A percentile compares a stretch with the other conserved stretches of the same genome.
Conservation (phyloP, 1,140 invertebrate species). For the Condylostylus longicornis region DNA sequence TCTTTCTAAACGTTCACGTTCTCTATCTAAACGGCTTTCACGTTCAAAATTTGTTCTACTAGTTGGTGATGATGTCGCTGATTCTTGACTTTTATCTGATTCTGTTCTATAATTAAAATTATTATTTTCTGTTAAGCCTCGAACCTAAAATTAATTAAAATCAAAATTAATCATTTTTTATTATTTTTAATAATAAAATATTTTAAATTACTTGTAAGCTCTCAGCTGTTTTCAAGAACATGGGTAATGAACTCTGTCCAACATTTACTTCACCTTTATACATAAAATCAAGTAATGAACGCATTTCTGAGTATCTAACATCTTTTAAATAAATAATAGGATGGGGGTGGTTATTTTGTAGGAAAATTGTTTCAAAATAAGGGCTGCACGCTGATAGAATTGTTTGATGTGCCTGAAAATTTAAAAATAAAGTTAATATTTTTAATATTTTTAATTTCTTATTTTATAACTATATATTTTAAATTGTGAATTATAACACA, state of each 20-base stretch:
- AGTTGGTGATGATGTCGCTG: conserved; percentile 25
- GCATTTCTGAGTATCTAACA: conserved; percentile 74
- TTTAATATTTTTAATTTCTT: neutral
- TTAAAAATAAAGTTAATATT: conserved; percentile 1
- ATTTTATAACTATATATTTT: neutral
- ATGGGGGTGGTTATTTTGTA: conserved; percentile 79
- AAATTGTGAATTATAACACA: too few species aligned
- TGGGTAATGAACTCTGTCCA: conserved; percentile 68
- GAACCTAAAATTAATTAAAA: conserved; percentile 19
- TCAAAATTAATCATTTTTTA: neutral
- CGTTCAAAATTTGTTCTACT: conserved; percentile 22
- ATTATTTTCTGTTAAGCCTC: conserved; percentile 75
- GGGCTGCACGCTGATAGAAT: conserved; percentile 87
- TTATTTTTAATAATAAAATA: neutral
- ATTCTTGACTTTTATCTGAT: conserved; percentile 27
- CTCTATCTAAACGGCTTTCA: conserved; percentile 8
- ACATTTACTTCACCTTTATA: conserved; percentile 83
- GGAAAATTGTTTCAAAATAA: conserved; percentile 86
- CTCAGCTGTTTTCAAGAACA: conserved; percentile 82
- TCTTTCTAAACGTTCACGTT: conserved; percentile 8
- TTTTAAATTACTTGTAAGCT: conserved; percentile 61
- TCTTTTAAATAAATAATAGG: conserved; percentile 84
- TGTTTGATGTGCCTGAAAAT: conserved; percentile 67
- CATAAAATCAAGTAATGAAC: conserved; percentile 77
- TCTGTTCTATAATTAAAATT: conserved; percentile 41